phyloP scores from a whole-genome alignment of 2,113 vertebrate species.

The Cyanistes caeruleus region DNA sequence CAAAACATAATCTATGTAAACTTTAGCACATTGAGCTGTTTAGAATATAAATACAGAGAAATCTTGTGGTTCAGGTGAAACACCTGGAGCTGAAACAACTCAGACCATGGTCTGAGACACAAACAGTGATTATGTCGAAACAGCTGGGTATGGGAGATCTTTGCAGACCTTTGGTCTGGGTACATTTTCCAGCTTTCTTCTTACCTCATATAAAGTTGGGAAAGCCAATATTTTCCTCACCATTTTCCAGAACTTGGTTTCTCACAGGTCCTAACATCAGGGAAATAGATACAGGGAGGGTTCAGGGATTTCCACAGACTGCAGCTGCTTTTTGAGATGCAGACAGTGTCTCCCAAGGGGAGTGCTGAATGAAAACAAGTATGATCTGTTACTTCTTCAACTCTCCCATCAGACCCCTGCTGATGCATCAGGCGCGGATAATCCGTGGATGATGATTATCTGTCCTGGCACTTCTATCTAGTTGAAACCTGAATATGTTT shows the following conservation, averaged over 20 bases:
- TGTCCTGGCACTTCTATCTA: background rate
- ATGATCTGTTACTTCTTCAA: background rate
- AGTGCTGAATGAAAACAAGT: background rate
- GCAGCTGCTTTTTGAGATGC: background rate
- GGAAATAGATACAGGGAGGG: background rate
- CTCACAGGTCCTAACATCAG: background rate
- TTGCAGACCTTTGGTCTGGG: background rate
- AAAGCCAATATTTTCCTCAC: background rate
- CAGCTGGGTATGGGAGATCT: background rate
- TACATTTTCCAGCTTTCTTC: background rate
- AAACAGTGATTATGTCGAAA: background rate
- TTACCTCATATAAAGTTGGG: background rate
- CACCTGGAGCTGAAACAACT: background rate
- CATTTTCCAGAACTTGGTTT: background rate
- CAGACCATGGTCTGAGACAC: background rate
- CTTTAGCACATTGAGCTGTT: background rate
- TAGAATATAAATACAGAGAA: background rate
- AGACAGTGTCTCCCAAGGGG: slow-evolving; percentile 22
- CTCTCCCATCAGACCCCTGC: background rate
- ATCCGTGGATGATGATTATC: background rate
- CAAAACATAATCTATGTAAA: slow-evolving; percentile 23
- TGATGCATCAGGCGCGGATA: background rate
- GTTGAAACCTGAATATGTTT: background rate
- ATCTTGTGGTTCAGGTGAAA: background rate
- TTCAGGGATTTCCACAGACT: slow-evolving; percentile 10